Evolutionary conservation across 37 sponge, comb jelly and placozoan species (phyloP).

Genomic region (Halisarca cf. caerulea): DNA sequence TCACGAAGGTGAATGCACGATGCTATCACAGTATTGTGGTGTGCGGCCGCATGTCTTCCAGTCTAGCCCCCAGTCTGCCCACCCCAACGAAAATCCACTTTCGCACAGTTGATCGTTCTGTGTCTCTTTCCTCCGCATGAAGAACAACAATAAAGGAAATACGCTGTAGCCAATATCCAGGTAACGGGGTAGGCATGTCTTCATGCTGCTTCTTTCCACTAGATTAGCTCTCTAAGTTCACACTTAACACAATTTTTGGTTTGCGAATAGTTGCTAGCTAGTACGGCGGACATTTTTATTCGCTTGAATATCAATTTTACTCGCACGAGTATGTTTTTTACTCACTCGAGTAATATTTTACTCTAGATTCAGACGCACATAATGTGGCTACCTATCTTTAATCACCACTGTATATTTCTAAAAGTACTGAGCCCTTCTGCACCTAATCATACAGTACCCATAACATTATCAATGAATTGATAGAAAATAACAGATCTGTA

Average conservation of each 20-base stretch:
- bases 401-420: background rate
- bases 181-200: background rate
- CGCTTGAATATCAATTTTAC: background rate
- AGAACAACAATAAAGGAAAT: background rate
- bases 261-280: background rate
- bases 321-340: too few species aligned
- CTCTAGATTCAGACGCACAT: background rate
- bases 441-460: too few species aligned
- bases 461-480: too few species aligned
- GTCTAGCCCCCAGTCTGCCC: background rate
- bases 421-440: too few species aligned
- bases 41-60: background rate
- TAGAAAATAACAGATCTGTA: too few species aligned
- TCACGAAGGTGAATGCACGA: too few species aligned
- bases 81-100: background rate
- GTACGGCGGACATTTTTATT: background rate
- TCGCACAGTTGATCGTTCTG: background rate
- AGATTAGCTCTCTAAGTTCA: background rate
- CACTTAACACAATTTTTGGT: background rate
- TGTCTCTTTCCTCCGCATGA: background rate
- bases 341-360: background rate
- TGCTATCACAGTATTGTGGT: too few species aligned
- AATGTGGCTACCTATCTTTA: background rate
- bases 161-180: background rate
- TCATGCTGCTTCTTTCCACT: background rate